Conservation (phyloP, 2,797 vertebrate genomes). For the Pitangus sulphuratus region DNA sequence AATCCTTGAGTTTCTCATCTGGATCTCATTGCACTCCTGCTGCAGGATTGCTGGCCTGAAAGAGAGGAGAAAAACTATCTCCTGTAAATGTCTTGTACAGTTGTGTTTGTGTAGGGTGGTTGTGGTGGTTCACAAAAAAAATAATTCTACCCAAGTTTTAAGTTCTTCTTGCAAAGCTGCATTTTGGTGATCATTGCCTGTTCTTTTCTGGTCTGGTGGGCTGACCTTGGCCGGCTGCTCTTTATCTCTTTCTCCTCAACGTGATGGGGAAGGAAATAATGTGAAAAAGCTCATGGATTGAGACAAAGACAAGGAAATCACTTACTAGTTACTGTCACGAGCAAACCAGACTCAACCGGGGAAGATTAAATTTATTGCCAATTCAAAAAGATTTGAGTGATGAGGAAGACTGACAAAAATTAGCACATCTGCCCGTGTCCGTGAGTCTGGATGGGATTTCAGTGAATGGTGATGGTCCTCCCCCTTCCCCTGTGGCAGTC, state of each 20-base stretch:
- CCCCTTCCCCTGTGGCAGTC: background rate
- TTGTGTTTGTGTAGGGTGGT: background rate
- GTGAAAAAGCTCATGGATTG: background rate
- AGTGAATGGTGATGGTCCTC: accelerated
- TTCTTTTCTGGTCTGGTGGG: background rate
- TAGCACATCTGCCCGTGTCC: accelerated
- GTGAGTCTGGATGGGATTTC: background rate
- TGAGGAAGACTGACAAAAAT: background rate
- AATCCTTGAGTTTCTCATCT: background rate
- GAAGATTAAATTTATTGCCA: background rate
- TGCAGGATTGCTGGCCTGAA: background rate
- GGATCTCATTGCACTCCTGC: background rate
- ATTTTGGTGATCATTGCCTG: background rate
- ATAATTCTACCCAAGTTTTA: background rate
- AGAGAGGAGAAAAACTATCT: background rate
- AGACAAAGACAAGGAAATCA: background rate
- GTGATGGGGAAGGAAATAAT: accelerated
- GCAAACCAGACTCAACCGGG: background rate
- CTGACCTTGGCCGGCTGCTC: background rate
- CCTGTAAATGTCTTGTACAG: background rate
- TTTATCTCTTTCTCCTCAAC: background rate
- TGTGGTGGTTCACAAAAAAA: background rate
- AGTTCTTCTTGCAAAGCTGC: background rate
- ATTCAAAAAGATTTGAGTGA: background rate
- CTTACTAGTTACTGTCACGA: background rate